Evolutionary conservation across 2,113 vertebrate genomes (phyloP).

Genomic region (Athene noctua): DNA sequence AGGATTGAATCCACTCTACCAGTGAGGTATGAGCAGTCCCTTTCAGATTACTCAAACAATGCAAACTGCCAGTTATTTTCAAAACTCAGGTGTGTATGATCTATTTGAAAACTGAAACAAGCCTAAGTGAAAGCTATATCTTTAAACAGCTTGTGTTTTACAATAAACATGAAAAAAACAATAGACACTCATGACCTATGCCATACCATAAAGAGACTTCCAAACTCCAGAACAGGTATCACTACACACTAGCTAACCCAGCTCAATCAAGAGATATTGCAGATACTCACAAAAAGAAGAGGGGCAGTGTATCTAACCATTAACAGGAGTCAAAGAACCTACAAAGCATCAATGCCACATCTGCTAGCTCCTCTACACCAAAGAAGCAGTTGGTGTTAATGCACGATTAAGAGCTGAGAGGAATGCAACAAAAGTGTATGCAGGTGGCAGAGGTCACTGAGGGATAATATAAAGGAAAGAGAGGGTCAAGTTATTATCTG

Average conservation of each 20-base stretch:
- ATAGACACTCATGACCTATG: background rate
- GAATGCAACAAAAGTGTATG: background rate
- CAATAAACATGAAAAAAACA: background rate
- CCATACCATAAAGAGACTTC: background rate
- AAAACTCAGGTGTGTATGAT: background rate
- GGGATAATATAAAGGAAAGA: background rate
- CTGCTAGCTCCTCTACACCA: background rate
- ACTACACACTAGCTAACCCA: background rate
- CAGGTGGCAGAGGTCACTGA: constrained; percentile 39
- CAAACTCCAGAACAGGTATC: background rate
- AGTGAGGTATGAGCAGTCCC: background rate
- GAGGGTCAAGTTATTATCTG: constrained; percentile 54
- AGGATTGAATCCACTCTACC: background rate
- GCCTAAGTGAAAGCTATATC: background rate
- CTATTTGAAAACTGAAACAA: background rate
- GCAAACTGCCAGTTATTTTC: background rate
- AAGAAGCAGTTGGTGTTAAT: background rate
- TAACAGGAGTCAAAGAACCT: background rate
- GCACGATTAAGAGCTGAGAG: background rate
- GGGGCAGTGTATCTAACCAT: background rate
- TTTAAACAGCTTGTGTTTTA: background rate
- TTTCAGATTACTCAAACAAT: background rate
- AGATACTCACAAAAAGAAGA: background rate
- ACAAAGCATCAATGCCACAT: background rate
- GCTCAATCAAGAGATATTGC: background rate